Evolutionary conservation across 2,888 invertebrate genomes (phyloP).

Genomic region (Meganola albula): DNA sequence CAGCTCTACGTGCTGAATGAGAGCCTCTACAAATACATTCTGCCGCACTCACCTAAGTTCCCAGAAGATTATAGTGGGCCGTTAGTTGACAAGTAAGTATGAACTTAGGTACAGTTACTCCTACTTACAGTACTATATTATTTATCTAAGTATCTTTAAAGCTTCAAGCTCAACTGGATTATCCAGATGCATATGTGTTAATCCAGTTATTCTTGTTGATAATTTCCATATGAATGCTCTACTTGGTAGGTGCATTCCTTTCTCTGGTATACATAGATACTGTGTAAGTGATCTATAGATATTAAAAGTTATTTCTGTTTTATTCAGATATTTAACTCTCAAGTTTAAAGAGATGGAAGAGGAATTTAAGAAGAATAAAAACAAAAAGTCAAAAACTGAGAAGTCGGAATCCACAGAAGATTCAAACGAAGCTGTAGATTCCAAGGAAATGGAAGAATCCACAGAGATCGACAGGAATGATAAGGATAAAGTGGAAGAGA

Average conservation of each 20-base stretch:
- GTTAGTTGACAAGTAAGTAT: constrained; percentile 86
- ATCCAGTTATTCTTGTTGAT: too few species aligned
- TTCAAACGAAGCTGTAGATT: constrained; percentile 33
- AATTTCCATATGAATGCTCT: too few species aligned
- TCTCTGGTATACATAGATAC: too few species aligned
- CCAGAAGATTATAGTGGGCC: constrained; percentile 94
- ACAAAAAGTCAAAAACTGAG: constrained; percentile 48
- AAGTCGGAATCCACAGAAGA: constrained; percentile 45
- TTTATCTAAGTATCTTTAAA: background rate
- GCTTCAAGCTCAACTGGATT: too few species aligned
- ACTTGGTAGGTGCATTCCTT: too few species aligned
- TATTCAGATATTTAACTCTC: constrained; percentile 85
- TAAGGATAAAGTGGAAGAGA: constrained; percentile 19
- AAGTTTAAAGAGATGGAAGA: constrained; percentile 93
- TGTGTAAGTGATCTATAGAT: too few species aligned
- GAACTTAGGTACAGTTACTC: background rate
- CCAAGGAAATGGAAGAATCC: constrained; percentile 30
- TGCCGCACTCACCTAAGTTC: constrained; percentile 91
- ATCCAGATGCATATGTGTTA: too few species aligned
- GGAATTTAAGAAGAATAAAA: constrained; percentile 84
- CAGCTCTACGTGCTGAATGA: constrained; percentile 93
- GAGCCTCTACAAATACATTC: constrained; percentile 90
- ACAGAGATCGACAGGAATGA: constrained; percentile 27
- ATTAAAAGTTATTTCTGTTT: too few species aligned
- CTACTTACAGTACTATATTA: too few species aligned